Base-by-base conservation (phyloP, 2,888 invertebrate species). In the Microctonus hyperodae region DNA sequence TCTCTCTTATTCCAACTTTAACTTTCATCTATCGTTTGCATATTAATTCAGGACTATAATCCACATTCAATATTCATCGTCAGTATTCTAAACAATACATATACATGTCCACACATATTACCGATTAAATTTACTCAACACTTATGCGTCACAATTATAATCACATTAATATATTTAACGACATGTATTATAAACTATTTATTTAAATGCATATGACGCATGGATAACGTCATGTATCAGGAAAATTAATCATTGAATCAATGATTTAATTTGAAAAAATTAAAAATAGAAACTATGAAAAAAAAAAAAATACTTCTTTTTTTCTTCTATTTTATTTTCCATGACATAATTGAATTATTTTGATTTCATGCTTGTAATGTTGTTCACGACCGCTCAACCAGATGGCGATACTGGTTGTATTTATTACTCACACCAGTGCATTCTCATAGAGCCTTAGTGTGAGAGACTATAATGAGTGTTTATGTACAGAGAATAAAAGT, bases 321-420 rank as follows among this genome's bases (percentile, higher is more conserved):
- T 28, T 28, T 5, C 5, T 5, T 28, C 5, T n/a, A n/a, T n/a
- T 28, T 5, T 5, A 28, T 28, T 28, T 3, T 28, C 28, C 28
- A 28, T 28, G 28, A 28, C 28, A 28, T 28, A 28, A 28, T 28
- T 28, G 7, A 33, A 55, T 55, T n/a, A 56, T 57, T 44, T 64
- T 50, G 20, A 59, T 50, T 35, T 35, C 25, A 51, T 51, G 4
- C 11, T 20, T 48, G 13, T 58, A 44, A 33, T 35, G 31, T 61
- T 62, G 62, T 61, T 67, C 28, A 23, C 40, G 53, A 56, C 58
- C 44, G 65, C 64, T 61, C 64, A 58, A 64, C 64, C 64, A 68
- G 69, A 64, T 56, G 69, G 67, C 65, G 58, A 70, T 64, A 51
- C 64, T 16, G 25, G 20, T n/a, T n/a, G n/a, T 4, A 56, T 51